phyloP scores from a whole-genome alignment of 2,113 vertebrate genomes.

The Myiozetetes cayanensis region DNA sequence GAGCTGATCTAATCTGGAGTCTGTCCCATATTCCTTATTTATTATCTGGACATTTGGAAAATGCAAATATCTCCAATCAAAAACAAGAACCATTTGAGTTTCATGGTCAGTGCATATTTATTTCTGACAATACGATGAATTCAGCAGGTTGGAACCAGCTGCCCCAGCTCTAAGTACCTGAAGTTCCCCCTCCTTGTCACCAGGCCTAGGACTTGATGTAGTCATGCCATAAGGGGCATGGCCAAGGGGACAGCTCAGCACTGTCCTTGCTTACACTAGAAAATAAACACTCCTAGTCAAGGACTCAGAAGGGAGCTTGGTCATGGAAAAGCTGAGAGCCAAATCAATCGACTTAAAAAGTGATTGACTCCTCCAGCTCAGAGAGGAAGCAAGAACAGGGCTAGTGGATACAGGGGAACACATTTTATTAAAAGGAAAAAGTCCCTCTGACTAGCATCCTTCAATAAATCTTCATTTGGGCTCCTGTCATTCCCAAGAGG shows the following conservation, averaged over 20 bases:
- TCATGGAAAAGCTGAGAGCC: slow-evolving; percentile 12
- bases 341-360: slow-evolving; percentile 11
- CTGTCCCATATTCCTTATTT: not conserved
- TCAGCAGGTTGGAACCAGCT: slow-evolving; percentile 22
- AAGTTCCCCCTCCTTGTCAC: not conserved
- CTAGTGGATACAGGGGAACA: not conserved
- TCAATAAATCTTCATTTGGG: not conserved
- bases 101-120: not conserved
- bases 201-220: not conserved
- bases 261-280: not conserved
- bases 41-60: slow-evolving; percentile 26
- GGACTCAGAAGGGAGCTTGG: not conserved
- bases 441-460: not conserved
- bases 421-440: not conserved
- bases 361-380: not conserved
- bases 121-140: not conserved
- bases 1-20: slow-evolving; percentile 1
- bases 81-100: not conserved
- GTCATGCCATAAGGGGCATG: not conserved
- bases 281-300: not conserved
- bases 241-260: not conserved
- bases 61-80: not conserved
- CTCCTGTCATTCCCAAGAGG: not conserved
- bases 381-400: not conserved
- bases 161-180: not conserved